Percentiles rank a stretch among this genome's conserved stretches.
Conservation (phyloP, 1,140 invertebrate genomes). For the Neodiprion pinetum region DNA sequence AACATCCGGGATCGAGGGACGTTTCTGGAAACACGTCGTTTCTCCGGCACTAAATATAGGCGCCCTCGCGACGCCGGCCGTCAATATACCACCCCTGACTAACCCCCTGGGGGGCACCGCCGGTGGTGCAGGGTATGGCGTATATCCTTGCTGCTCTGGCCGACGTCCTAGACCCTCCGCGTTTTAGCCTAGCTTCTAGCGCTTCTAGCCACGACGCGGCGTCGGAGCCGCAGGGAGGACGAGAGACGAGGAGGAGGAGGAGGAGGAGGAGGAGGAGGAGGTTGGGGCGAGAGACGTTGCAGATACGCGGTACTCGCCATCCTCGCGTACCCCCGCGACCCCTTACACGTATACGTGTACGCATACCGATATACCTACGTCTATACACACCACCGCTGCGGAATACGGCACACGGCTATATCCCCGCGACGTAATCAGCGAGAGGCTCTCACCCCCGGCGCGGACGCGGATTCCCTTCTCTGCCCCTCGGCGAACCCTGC, state of each 20-base stretch:
- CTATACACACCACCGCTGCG: background rate
- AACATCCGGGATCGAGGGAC: slow-evolving; percentile 13
- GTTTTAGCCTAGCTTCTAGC: slow-evolving; percentile 55
- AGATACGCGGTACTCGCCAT: slow-evolving; percentile 50
- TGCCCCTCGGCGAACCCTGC: background rate
- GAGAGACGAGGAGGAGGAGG: slow-evolving; percentile 25
- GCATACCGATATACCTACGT: background rate
- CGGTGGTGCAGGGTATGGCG: slow-evolving; percentile 40
- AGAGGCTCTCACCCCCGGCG: slow-evolving; percentile 49
- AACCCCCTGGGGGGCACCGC: slow-evolving; percentile 53
- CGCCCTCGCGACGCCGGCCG: slow-evolving; percentile 62
- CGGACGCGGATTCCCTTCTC: slow-evolving; percentile 21
- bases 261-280: slow-evolving; percentile 19
- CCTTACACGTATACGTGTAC: slow-evolving; percentile 24
- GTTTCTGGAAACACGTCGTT: slow-evolving; percentile 56
- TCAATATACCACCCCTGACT: slow-evolving; percentile 63
- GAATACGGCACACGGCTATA: background rate
- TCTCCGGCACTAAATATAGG: slow-evolving; percentile 61
- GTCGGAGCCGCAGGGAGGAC: background rate
- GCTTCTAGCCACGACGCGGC: slow-evolving; percentile 42
- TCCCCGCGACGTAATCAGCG: slow-evolving; percentile 62
- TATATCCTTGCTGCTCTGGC: slow-evolving; percentile 45
- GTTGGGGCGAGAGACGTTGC: slow-evolving; percentile 49
- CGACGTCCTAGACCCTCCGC: slow-evolving; percentile 41
- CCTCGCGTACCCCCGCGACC: slow-evolving; percentile 41